Conservation (phyloP, 2,113 vertebrate species). For the Tamias sibiricus region DNA sequence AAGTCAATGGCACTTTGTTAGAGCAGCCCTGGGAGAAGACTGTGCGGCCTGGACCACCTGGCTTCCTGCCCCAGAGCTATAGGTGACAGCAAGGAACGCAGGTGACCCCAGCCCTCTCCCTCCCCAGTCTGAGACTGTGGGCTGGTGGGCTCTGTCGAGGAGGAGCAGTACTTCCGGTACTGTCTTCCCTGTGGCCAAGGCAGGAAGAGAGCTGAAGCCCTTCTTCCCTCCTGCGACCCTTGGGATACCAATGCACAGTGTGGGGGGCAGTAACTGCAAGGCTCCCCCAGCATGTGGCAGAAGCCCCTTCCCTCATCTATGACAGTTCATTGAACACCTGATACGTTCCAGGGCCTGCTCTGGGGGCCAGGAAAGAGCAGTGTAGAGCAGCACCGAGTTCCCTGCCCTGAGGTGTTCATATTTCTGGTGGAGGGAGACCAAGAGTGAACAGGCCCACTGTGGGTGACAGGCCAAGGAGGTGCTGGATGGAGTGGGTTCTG, state of each 20-base stretch:
- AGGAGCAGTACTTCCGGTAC: not conserved
- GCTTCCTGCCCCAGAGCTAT: not conserved
- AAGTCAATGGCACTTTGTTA: not conserved
- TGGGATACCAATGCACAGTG: not conserved
- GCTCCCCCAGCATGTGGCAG: too few species aligned
- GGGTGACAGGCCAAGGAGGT: not conserved
- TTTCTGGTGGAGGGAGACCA: not conserved
- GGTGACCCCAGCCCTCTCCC: not conserved
- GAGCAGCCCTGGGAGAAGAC: not conserved
- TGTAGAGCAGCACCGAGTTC: too few species aligned
- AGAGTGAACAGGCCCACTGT: not conserved
- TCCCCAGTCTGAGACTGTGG: not conserved
- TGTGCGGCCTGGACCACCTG: not conserved
- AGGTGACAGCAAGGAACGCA: too few species aligned
- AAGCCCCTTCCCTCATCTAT: not conserved
- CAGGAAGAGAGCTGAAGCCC: not conserved
- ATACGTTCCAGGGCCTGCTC: not conserved
- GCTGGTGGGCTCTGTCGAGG: not conserved
- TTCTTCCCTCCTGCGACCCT: too few species aligned
- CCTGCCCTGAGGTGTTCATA: not conserved
- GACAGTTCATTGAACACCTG: not conserved
- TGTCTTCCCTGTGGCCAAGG: too few species aligned
- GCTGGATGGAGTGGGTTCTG: too few species aligned
- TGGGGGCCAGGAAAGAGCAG: not conserved
- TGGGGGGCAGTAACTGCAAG: too few species aligned